Evolutionary conservation across 2,888 invertebrate species (phyloP), one percentile per base, ranked within the genome.

Genomic region (Phania funesta): DNA sequence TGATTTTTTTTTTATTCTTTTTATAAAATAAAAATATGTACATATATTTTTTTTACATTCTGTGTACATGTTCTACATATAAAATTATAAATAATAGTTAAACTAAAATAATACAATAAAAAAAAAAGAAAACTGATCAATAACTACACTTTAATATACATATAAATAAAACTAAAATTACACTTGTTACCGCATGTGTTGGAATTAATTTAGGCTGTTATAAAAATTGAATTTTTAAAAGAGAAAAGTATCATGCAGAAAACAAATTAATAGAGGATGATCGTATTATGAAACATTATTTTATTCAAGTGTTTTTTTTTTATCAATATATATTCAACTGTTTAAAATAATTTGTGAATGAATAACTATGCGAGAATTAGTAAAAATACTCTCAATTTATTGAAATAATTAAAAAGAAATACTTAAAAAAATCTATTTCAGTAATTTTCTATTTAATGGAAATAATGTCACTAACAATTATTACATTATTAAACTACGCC

Each of bases 401-500:
- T 52, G 20, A 32, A 24, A 73, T 62, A 41, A n/a, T n/a, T 41
- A 32, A 41, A 46, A 32, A 44, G n/a, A 13, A 70, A 52, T 62
- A 46, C 18, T 38, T 22, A 32, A 48, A 65, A 85, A 84, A 76
- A 62, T 81, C 84, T 11, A 9, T 11, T 9, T 35, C n/a, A n/a
- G n/a, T n/a, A 38, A 38, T 38, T 38, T 1, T 18, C 41, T 44
- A 5, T 35, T 35, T 8, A 35, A 9, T 35, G 6, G 7, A 2
- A 16, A 4, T 6, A 18, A 44, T n/a, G n/a, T n/a, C n/a, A n/a
- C n/a, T n/a, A 44, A 18, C 26, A 62, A 48, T 38, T 13, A 73
- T 26, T 26, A 16, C 0, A 16, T 24, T 5, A 29, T n/a, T 52
- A 67, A 50, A 54, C 89, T 92, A 86, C 92, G 91, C 86, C 84